phyloP scores from a whole-genome alignment of 2,888 invertebrate species.

The Neocrepidodera transversa region DNA sequence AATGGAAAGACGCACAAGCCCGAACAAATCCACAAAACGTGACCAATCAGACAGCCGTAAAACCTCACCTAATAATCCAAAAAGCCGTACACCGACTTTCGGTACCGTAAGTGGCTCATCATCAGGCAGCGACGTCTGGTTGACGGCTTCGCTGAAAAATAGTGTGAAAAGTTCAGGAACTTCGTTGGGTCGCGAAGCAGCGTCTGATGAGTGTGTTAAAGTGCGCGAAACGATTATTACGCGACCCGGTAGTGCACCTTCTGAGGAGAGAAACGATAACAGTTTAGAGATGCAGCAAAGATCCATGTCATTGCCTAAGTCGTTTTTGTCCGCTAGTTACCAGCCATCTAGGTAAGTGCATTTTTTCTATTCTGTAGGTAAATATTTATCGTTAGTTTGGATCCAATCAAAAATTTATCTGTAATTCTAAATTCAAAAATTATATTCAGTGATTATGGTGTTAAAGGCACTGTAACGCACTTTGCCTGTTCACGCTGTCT shows the following conservation, averaged over 20 bases:
- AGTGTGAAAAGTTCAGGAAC: constrained; percentile 62
- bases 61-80: constrained; percentile 48
- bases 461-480: too few species aligned
- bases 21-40: constrained; percentile 41
- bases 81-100: constrained; percentile 31
- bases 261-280: constrained; percentile 51
- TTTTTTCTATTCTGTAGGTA: too few species aligned
- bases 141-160: constrained; percentile 62
- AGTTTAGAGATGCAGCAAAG: constrained; percentile 59
- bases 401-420: too few species aligned
- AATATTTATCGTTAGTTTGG: too few species aligned
- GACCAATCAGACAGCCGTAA: constrained; percentile 35
- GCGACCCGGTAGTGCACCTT: constrained; percentile 65
- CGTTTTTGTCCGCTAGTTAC: constrained; percentile 60
- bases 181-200: constrained; percentile 63
- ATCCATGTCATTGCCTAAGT: constrained; percentile 65
- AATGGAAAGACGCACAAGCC: constrained; percentile 44
- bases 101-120: constrained; percentile 56
- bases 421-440: too few species aligned
- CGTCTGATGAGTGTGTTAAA: constrained; percentile 39
- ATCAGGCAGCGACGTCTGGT: constrained; percentile 65
- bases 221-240: constrained; percentile 59
- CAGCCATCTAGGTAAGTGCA: constrained; percentile 27
- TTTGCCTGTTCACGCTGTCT: too few species aligned
- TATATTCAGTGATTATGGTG: too few species aligned